phyloP scores from a whole-genome alignment of 2,113 vertebrate species.

The Corythoichthys intestinalis region DNA sequence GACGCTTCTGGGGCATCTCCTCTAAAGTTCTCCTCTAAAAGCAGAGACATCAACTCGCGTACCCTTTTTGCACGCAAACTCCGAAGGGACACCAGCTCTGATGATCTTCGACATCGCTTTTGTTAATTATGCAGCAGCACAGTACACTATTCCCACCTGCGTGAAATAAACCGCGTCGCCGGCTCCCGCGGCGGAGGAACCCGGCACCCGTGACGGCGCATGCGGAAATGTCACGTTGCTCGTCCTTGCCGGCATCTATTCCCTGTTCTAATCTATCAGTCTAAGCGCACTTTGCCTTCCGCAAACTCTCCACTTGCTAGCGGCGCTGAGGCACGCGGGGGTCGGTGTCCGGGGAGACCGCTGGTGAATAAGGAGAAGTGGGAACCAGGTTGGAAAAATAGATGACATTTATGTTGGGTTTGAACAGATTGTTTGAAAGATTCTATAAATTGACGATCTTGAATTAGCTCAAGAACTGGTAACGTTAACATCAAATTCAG shows the following conservation, averaged over 20 bases:
- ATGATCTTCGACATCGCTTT: constrained; percentile 29
- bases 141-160: constrained; percentile 43
- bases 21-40: not conserved
- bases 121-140: constrained; percentile 64
- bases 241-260: constrained; percentile 24
- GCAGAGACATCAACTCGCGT: not conserved
- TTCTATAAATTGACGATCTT: not conserved
- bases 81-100: constrained; percentile 28
- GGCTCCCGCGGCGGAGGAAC: constrained; percentile 29
- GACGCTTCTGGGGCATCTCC: constrained; percentile 8
- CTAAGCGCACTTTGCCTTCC: constrained; percentile 8
- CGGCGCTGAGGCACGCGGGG: not conserved
- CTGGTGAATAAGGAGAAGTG: constrained; percentile 13
- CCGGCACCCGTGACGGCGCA: constrained; percentile 52
- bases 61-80: not conserved
- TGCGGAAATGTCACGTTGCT: constrained; percentile 60
- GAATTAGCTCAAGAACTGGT: not conserved
- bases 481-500: not conserved
- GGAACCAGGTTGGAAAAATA: constrained; percentile 1
- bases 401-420: constrained; percentile 8
- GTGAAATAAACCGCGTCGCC: constrained; percentile 16
- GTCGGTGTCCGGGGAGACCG: constrained; percentile 17
- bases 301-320: constrained; percentile 14
- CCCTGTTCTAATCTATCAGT: constrained; percentile 16
- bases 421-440: not conserved